Evolutionary conservation across 64 coral and sea anemone species (phyloP).

Genomic region (Montipora sp.): DNA sequence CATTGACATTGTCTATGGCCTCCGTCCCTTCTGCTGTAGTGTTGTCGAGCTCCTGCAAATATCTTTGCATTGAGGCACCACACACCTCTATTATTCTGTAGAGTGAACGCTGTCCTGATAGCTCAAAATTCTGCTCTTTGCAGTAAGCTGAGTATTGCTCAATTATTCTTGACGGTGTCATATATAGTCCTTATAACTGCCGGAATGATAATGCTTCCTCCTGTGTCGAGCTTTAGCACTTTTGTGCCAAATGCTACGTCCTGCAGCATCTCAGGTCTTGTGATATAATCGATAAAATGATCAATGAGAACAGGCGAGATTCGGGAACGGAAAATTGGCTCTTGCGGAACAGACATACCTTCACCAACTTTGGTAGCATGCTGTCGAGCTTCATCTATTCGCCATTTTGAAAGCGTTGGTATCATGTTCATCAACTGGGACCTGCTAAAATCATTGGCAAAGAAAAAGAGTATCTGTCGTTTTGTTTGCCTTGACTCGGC

Average conservation of each 20-base stretch:
- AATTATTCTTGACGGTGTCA: constrained; percentile 52
- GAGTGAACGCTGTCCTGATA: constrained; percentile 35
- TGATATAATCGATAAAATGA: constrained; percentile 42
- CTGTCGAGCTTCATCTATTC: constrained; percentile 39
- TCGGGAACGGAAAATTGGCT: constrained; percentile 5
- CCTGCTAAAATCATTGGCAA: constrained; percentile 41
- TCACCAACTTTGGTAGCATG: constrained; percentile 35
- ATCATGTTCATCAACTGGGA: constrained; percentile 10
- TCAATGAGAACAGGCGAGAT: neutral
- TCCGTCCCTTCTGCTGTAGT: constrained; percentile 78
- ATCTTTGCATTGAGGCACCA: constrained; percentile 66
- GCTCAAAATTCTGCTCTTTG: constrained; percentile 46
- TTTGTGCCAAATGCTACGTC: constrained; percentile 52
- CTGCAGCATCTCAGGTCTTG: constrained; percentile 31
- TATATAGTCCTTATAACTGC: constrained; percentile 47
- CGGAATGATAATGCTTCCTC: constrained; percentile 33
- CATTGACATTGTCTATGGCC: neutral
- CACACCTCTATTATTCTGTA: constrained; percentile 69
- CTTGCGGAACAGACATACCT: neutral
- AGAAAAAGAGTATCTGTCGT: neutral
- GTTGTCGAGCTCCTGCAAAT: constrained; percentile 67
- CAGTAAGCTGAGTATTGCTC: constrained; percentile 49
- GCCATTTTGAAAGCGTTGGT: constrained; percentile 34
- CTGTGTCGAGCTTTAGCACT: constrained; percentile 33
- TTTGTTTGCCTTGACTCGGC: neutral